Evolutionary conservation across 2,888 invertebrate species (phyloP).

Genomic region (Neoitamus cyanurus): DNA sequence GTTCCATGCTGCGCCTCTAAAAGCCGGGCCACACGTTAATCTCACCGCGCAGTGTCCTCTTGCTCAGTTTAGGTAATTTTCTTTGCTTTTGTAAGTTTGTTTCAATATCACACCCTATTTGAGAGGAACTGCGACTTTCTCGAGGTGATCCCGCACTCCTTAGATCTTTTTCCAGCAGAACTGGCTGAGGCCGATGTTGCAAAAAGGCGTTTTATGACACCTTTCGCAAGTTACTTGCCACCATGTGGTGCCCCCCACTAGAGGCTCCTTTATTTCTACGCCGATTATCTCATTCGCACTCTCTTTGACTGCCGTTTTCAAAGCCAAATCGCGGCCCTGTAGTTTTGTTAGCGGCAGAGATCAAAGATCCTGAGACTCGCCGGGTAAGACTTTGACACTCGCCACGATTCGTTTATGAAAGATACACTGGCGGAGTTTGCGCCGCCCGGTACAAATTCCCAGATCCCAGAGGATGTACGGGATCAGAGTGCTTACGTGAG

Average conservation of each 20-base stretch:
- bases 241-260: constrained; percentile 46
- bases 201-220: constrained; percentile 38
- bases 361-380: constrained; percentile 2
- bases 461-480: neutral
- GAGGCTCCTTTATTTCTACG: constrained; percentile 15
- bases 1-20: neutral
- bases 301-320: constrained; percentile 49
- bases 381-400: constrained; percentile 36
- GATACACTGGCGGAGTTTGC: constrained; percentile 15
- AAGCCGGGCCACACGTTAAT: neutral
- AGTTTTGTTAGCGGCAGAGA: constrained; percentile 30
- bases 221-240: constrained; percentile 24
- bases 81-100: neutral
- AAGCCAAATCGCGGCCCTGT: constrained; percentile 26
- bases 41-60: neutral
- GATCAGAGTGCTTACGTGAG: neutral
- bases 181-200: constrained; percentile 20
- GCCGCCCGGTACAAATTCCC: neutral
- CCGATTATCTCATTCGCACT: constrained; percentile 51
- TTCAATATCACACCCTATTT: constrained; percentile 30
- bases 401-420: constrained; percentile 39
- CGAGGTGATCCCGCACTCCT: neutral
- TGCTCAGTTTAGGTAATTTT: neutral
- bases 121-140: neutral
- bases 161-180: constrained; percentile 10